Base-by-base conservation (phyloP, 2,888 invertebrate genomes). In the Artemia sp. region DNA sequence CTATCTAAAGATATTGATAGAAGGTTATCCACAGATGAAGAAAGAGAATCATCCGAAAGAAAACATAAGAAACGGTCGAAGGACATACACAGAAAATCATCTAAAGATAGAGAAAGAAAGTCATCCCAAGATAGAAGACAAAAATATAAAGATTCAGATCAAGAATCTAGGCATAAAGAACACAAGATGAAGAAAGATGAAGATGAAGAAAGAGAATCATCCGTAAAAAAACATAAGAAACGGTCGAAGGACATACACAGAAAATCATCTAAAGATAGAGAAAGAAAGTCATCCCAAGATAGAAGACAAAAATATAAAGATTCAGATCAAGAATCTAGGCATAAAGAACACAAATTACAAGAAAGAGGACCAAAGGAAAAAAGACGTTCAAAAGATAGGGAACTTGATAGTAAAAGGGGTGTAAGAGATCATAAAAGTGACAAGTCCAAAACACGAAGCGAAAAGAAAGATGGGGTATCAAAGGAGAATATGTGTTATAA, bases 201-300 rank as follows among this genome's bases (percentile, higher is more conserved):
- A 72, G 70, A 68, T 64, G 51, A 72, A 69, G 52, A 69, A 58
- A 51, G 67, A 64, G 69, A 70, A 58, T 9, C 69, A 72, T 51
- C 58, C 53, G 69, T 53, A 68, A 52, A 53, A 70, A 51, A 14
- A 19, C 52, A 14, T 68, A 11, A 14, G 50, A 70, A 70, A 51
- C 50, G 8, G 68, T 24, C 14, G 8, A 68, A 51, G 53, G 51
- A 24, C n/a, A 38, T 14, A 24, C 10, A 70, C 24, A 70, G n/a
- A 53, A 51, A 52, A 24, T 69, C 12, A 12, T 38, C 52, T 11
- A 68, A 19, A 70, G 52, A 70, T 67, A 24, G 51, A n/a, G 58
- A 50, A 8, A 67, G 38, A 38, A 51, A 51, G 19, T 38, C 69
- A 9, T 52, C 67, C n/a, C 51, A 24, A 8, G 50, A 67, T 68